Evolutionary conservation across 2,113 vertebrate species (phyloP), one percentile per base, ranked within the genome.

Genomic region (Rhadina sibilatrix): DNA sequence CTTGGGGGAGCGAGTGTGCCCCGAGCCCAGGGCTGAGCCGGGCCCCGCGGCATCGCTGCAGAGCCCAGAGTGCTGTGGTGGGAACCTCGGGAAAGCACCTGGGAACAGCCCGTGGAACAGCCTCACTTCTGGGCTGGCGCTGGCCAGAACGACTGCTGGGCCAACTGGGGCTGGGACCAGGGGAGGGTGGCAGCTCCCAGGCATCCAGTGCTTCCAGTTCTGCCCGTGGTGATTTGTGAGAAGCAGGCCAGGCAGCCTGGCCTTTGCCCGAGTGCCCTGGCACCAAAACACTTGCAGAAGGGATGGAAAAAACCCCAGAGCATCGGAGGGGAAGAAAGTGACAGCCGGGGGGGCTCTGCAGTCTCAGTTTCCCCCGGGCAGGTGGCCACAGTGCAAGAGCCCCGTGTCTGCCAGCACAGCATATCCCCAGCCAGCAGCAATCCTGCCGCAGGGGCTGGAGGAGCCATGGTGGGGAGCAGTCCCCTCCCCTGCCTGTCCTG

Each of bases 271-370:
- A 31, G 46, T 47, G 76, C 64, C 37, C 53, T 22, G 53, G n/a
- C 63, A n/a, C 76, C 20, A 4, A n/a, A 71, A 28, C 42, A 8
- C 12, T 33, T 69, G 27, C n/a, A 61, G n/a, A 66, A 53, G 33
- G 20, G 37, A 12, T 33, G 54, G 59, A 17, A 60, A n/a, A 64
- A 57, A 20, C 1, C 42, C 40, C 31, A 19, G 30, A 33, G 31
- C 25, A 5, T 12, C 1, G 6, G 0, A 7, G 37, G 25, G 40
- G 33, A n/a, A 49, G 28, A 31, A 50, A 14, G 40, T 0, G 38
- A 20, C 15, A 10, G 19, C 76, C 21, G 72, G 35, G 46, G 38
- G 80, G 27, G 69, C 54, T 72, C 18, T 0, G 42, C 64, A 42
- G 40, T 77, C 74, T 83, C 77, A 2, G 56, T 66, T 79, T 83